Conservation (phyloP, 1,140 invertebrate genomes). For the Teleopsis dalmanni region DNA sequence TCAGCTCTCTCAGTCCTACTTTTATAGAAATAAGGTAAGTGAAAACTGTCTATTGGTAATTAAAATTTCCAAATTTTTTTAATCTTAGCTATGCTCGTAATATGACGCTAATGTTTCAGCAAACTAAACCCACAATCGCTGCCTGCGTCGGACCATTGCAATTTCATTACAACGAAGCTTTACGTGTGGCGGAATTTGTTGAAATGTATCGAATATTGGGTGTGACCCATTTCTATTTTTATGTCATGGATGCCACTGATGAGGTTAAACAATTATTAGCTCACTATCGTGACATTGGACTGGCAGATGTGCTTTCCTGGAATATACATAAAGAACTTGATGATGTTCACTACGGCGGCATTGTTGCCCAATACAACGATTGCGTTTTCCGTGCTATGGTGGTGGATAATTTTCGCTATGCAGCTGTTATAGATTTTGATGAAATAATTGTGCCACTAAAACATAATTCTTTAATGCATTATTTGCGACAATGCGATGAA, state of each 20-base stretch:
- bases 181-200: slow-evolving; percentile 57
- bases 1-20: slow-evolving; percentile 31
- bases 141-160: slow-evolving; percentile 62
- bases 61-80: neutral
- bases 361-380: slow-evolving; percentile 57
- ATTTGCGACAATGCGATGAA: slow-evolving; percentile 38
- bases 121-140: slow-evolving; percentile 42
- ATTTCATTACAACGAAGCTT: slow-evolving; percentile 50
- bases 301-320: slow-evolving; percentile 53
- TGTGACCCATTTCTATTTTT: slow-evolving; percentile 57
- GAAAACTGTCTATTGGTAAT: neutral
- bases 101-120: slow-evolving; percentile 25
- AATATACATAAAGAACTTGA: slow-evolving; percentile 45
- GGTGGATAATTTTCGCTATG: slow-evolving; percentile 44
- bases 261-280: slow-evolving; percentile 48
- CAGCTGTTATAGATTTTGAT: slow-evolving; percentile 55
- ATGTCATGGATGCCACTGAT: slow-evolving; percentile 52
- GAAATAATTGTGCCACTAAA: slow-evolving; percentile 55
- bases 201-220: slow-evolving; percentile 60
- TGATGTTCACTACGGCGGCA: slow-evolving; percentile 52
- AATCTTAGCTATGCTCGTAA: slow-evolving; percentile 30
- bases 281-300: slow-evolving; percentile 45
- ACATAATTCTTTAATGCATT: slow-evolving; percentile 34
- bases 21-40: slow-evolving; percentile 34
- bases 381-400: slow-evolving; percentile 51